A percentile compares a stretch with the other conserved stretches of the same genome.
These are phyloP conservation scores for Mus musculus DNA, from an alignment of 2,113 vertebrate genomes.

Conservation along the genomic window GRCm39 chr7:37408001-37408500, in stretches of 20 bases:
- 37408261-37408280: not conserved
- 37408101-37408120: too few species aligned
- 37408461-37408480: not conserved
- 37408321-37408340: not conserved
- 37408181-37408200: not conserved
- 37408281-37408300: not conserved
- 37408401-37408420: not conserved
- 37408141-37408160: too few species aligned
- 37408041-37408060: not conserved
- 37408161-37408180: not conserved
- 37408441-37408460: not conserved
- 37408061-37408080: not conserved
- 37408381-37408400: not conserved
- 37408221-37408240: not conserved
- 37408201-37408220: not conserved
- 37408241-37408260: not conserved
- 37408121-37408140: too few species aligned
- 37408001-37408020: not conserved
- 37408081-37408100: not conserved
- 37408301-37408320: not conserved
- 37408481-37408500: not conserved
- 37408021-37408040: not conserved
- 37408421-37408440: not conserved
- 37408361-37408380: not conserved
- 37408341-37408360: not conserved